These are phyloP conservation scores for Australoheros facetus DNA, from an alignment of 2,797 vertebrate species.

Conservation along the genomic window DNA sequence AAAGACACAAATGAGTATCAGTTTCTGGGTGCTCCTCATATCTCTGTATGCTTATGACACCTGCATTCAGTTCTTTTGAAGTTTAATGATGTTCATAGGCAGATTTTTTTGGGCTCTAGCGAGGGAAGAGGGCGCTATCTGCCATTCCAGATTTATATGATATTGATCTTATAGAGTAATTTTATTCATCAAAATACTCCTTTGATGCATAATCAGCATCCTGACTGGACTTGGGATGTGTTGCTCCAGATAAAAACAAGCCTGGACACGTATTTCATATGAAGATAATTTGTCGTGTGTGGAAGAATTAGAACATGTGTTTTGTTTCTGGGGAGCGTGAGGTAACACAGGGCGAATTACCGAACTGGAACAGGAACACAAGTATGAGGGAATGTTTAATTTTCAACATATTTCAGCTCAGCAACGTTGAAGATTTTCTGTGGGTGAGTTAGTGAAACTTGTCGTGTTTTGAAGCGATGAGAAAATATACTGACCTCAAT, in stretches of 20 bases:
- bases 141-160: not conserved
- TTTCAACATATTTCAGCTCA: not conserved
- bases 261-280: not conserved
- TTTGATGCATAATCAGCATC: not conserved
- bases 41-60: not conserved
- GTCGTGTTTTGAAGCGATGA: not conserved
- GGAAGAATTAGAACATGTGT: not conserved
- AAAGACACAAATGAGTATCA: not conserved
- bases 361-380: not conserved
- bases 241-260: not conserved
- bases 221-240: not conserved
- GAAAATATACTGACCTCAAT: not conserved
- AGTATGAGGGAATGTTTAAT: not conserved
- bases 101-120: not conserved
- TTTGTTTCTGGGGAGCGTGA: not conserved
- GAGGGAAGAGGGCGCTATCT: rapidly evolving
- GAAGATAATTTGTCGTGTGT: not conserved
- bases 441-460: not conserved
- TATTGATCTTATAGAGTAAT: not conserved
- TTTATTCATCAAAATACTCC: not conserved
- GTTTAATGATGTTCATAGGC: not conserved
- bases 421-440: not conserved
- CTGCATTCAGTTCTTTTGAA: not conserved
- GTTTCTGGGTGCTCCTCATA: not conserved
- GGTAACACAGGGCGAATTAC: not conserved